Evolutionary conservation across 2,113 vertebrate species (phyloP).

Genomic region (Amphilophus citrinellus): DNA sequence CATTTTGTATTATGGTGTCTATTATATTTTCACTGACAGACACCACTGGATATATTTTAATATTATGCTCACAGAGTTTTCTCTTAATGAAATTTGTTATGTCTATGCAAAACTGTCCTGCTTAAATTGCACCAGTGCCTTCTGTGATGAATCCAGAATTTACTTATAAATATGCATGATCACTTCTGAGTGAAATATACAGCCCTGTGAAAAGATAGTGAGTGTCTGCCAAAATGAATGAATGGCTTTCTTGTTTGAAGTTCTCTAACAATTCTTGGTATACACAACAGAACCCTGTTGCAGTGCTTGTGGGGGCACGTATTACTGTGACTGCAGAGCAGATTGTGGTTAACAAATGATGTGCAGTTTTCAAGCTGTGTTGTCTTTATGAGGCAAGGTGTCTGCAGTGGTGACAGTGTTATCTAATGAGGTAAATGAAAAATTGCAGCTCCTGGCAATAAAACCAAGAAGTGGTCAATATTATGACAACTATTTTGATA

Average conservation of each 20-base stretch:
- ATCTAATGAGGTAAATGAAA: conserved; percentile 5
- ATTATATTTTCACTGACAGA: not conserved
- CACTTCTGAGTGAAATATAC: conserved; percentile 11
- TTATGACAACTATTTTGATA: conserved; percentile 3
- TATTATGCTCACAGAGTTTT: not conserved
- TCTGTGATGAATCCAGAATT: conserved; percentile 31
- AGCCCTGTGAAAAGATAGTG: conserved; percentile 1
- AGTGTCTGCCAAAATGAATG: conserved; percentile 17
- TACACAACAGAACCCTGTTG: not conserved
- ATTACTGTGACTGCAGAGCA: not conserved
- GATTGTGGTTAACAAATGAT: conserved; percentile 1
- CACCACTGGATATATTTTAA: not conserved
- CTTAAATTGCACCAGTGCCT: conserved; percentile 7
- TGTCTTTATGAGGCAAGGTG: not conserved
- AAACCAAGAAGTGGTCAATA: not conserved
- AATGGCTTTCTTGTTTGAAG: conserved; percentile 15
- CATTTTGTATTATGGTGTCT: not conserved
- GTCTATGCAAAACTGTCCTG: not conserved
- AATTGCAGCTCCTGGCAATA: not conserved
- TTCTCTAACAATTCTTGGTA: not conserved
- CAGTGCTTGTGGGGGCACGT: not conserved
- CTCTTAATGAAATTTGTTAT: not conserved
- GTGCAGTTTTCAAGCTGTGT: not conserved
- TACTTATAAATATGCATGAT: conserved; percentile 45
- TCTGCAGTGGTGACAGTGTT: not conserved